These are phyloP conservation scores for Trididemnum clinides DNA, from an alignment of 23 tunicate genomes.

Conservation along the genomic window DNA sequence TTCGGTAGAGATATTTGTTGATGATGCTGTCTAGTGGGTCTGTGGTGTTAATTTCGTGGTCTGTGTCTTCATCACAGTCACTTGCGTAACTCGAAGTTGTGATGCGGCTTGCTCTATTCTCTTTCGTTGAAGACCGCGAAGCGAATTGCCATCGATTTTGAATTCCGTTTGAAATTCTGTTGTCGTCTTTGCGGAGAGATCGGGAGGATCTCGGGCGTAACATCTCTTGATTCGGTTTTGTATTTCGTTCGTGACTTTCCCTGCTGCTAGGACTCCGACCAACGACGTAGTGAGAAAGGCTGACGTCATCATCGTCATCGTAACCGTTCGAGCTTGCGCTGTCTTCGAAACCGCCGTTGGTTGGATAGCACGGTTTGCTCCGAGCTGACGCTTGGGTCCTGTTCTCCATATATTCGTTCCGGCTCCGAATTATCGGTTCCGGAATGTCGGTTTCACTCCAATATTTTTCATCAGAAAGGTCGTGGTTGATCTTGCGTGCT, in stretches of 20 bases:
- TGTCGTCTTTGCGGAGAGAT: not conserved
- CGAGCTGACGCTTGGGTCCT: not conserved
- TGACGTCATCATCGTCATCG: slow-evolving; percentile 54
- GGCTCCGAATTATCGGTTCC: not conserved
- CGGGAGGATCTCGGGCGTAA: not conserved
- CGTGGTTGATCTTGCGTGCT: not conserved
- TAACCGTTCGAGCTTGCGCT: not conserved
- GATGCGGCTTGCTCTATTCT: too few relatives aligned
- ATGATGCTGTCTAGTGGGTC: slow-evolving; percentile 62
- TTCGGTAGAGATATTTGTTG: slow-evolving; percentile 71
- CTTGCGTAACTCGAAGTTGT: too few relatives aligned
- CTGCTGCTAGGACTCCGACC: slow-evolving; percentile 13
- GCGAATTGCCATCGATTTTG: not conserved
- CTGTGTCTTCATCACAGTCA: not conserved
- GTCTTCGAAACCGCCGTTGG: not conserved
- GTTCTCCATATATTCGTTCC: not conserved
- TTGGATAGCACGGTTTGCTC: not conserved
- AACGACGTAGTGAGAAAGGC: slow-evolving; percentile 53
- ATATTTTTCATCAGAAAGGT: not conserved
- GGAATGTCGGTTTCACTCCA: not conserved
- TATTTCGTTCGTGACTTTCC: too few relatives aligned
- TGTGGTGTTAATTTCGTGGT: not conserved
- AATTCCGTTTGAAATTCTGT: not conserved
- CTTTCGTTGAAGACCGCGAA: not conserved
- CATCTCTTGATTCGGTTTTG: not conserved